These are phyloP conservation scores for Lordiphosa fenestrarum DNA, from an alignment of 2,888 invertebrate species.

Conservation along the genomic window DNA sequence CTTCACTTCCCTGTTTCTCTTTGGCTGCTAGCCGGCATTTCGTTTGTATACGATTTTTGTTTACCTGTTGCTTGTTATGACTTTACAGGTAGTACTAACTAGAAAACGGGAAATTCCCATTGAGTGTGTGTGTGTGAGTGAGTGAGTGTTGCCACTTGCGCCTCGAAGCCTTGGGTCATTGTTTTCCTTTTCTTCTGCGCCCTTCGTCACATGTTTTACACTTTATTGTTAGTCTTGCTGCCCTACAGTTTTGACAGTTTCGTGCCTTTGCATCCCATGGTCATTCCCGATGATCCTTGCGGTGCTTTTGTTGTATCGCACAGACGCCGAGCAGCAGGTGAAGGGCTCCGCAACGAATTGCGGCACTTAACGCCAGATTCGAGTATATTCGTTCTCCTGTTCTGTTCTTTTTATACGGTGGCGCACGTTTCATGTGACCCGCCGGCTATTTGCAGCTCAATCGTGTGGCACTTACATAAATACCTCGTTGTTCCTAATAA, in stretches of 20 bases:
- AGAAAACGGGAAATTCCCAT: slow-evolving; percentile 8
- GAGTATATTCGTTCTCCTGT: slow-evolving; percentile 9
- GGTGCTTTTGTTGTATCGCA: slow-evolving; percentile 56
- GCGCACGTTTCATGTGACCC: slow-evolving; percentile 68
- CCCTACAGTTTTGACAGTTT: slow-evolving; percentile 62
- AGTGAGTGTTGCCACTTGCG: slow-evolving; percentile 4
- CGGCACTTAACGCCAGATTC: slow-evolving; percentile 62
- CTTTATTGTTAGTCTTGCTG: slow-evolving; percentile 38
- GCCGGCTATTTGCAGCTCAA: slow-evolving; percentile 70
- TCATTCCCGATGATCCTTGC: slow-evolving; percentile 62
- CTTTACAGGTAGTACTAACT: slow-evolving; percentile 40
- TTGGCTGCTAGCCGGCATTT: slow-evolving; percentile 3
- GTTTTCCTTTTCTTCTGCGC: slow-evolving; percentile 26
- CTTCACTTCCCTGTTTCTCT: slow-evolving; percentile 2
- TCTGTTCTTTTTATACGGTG: slow-evolving; percentile 39
- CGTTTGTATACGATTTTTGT: slow-evolving; percentile 1
- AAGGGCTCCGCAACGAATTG: slow-evolving; percentile 49
- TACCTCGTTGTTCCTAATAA: slow-evolving; percentile 63
- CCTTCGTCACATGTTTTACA: slow-evolving; percentile 40
- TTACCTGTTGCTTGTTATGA: slow-evolving; percentile 48
- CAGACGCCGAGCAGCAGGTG: slow-evolving; percentile 43
- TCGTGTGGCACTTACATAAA: slow-evolving; percentile 70
- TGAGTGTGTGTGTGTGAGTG: neutral
- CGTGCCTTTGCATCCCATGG: slow-evolving; percentile 29
- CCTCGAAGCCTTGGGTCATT: slow-evolving; percentile 22